These are phyloP conservation scores for Seriola dumerili DNA, from an alignment of 2,113 vertebrate species.

Conservation along the genomic window DNA sequence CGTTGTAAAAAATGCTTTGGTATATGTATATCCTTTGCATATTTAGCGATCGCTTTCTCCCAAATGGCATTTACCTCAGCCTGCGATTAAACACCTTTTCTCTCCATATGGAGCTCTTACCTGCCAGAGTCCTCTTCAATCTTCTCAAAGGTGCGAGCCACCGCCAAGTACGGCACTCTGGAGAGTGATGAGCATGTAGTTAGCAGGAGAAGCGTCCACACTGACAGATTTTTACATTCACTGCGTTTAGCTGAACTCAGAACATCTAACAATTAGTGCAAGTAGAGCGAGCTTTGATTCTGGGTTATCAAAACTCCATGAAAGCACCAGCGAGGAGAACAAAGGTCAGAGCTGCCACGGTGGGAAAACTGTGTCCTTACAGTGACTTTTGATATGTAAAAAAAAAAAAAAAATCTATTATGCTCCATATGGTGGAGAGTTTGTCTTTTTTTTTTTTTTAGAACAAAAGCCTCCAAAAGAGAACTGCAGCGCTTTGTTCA, in stretches of 20 bases:
- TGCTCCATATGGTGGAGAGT: not conserved
- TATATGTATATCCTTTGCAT: constrained; percentile 7
- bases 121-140: constrained; percentile 93
- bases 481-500: not conserved
- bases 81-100: not conserved
- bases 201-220: constrained; percentile 38
- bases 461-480: not conserved
- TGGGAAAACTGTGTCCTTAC: not conserved
- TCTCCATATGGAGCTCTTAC: constrained; percentile 76
- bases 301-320: constrained; percentile 18
- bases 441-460: not conserved
- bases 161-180: constrained; percentile 93
- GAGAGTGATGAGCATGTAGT: constrained; percentile 51
- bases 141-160: constrained; percentile 92
- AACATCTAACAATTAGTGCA: constrained; percentile 53
- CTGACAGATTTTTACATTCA: constrained; percentile 40
- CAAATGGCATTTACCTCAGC: constrained; percentile 29
- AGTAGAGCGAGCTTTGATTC: constrained; percentile 45
- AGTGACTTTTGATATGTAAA: not conserved
- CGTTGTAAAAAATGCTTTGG: constrained; percentile 21
- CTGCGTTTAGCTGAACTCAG: constrained; percentile 28
- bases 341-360: constrained; percentile 28
- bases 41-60: constrained; percentile 12
- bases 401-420: constrained; percentile 1
- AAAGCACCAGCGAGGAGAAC: constrained; percentile 2